Base-by-base conservation (phyloP, 2,888 invertebrate genomes). In the Nasonia oneida region DNA sequence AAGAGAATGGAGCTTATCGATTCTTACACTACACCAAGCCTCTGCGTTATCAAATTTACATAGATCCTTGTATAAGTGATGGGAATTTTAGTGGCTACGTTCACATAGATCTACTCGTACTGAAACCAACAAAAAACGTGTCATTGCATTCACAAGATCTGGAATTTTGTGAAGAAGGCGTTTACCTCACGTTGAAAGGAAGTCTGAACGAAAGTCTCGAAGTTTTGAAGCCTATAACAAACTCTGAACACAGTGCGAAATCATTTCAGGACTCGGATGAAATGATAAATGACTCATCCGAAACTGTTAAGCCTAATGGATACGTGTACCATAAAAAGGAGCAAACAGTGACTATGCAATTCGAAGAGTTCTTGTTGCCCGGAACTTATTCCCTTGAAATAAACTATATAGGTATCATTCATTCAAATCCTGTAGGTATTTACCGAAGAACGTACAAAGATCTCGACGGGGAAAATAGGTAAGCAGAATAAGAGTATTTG, bases 391-490 rank as follows among this genome's bases (percentile, higher is more conserved):
- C 94, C 0, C 90, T 96, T 39, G 94, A 95, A 88, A 90, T 96
- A 15, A 93, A 94, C 2, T 96, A 95, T 90, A 91, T 93, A 57
- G 95, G 96, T 29, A 92, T 92, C 57, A 95, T 96, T 39, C 94
- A 94, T 12, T 95, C 95, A 90, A 94, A 95, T 10, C 92, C 96
- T 84, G 94, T 94, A 78, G 97, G 97, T 77, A 95, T 97, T 90
- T 96, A 96, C 90, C 94, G 95, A 90, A 96, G 95, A 88, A 94
- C 94, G 71, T 96, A 96, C 90, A 93, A 91, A 6, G 94, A 95
- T 88, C 85, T 92, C 23, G 88, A 92, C 71, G 94, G 93, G 61
- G 94, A 93, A 89, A 93, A 87, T 14, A 89, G 89, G 90, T 93
- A 90, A 89, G 91, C 91, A 10, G 29, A 3, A 18, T 42, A 23